Evolutionary conservation across 2,888 invertebrate genomes (phyloP).

Genomic region (Ophion obscuratus): DNA sequence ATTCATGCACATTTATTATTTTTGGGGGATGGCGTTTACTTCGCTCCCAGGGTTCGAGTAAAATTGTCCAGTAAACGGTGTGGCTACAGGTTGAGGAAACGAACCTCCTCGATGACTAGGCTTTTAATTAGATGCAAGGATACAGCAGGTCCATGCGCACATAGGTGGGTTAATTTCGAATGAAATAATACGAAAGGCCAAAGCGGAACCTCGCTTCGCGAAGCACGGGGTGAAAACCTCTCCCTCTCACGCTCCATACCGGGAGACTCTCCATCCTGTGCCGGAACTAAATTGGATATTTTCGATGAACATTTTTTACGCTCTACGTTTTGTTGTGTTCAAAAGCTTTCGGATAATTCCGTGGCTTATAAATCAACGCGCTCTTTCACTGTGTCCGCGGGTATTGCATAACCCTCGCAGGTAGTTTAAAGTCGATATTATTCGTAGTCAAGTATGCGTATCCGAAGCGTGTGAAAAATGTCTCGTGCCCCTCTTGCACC

Average conservation of each 20-base stretch:
- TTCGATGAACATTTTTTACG: slow-evolving; percentile 41
- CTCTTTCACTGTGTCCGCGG: slow-evolving; percentile 1
- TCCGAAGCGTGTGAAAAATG: slow-evolving; percentile 71
- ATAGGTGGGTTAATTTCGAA: slow-evolving; percentile 14
- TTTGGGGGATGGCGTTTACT: neutral
- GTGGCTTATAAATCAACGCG: slow-evolving; percentile 63
- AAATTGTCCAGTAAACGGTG: slow-evolving; percentile 21
- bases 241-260: slow-evolving; percentile 38
- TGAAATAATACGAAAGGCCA: slow-evolving; percentile 50
- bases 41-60: slow-evolving; percentile 15
- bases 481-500: slow-evolving; percentile 63
- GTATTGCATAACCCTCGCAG: slow-evolving; percentile 21
- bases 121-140: slow-evolving; percentile 61
- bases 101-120: slow-evolving; percentile 14
- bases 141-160: slow-evolving; percentile 40
- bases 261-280: slow-evolving; percentile 32
- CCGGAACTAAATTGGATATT: slow-evolving; percentile 66
- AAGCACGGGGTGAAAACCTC: slow-evolving; percentile 59
- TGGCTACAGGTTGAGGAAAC: slow-evolving; percentile 44
- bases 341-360: slow-evolving; percentile 25
- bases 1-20: neutral
- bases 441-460: slow-evolving; percentile 70
- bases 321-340: slow-evolving; percentile 5
- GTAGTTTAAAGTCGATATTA: slow-evolving; percentile 64
- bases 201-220: slow-evolving; percentile 62